Evolutionary conservation across 2,888 invertebrate genomes (phyloP), one percentile per base, ranked within the genome.

Genomic region (Volucella inanis): DNA sequence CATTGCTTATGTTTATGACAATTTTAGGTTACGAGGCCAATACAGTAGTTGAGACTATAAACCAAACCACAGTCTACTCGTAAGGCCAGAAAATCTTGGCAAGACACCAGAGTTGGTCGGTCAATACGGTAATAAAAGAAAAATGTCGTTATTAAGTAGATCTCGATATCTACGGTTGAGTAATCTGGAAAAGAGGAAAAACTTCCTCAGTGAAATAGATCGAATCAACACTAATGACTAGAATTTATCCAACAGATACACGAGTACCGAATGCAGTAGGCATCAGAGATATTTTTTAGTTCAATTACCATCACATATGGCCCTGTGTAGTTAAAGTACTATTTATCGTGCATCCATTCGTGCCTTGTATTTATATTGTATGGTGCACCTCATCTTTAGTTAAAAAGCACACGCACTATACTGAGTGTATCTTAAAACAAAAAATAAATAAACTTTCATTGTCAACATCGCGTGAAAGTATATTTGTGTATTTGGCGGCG

Each of bases 401-500:
- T 31, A 6, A 31, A 31, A 31, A 31, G 6, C 31, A 31, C 6
- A 31, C 31, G 31, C 6, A 31, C 31, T 6, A 31, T 6, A 31
- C 31, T 31, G 31, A 31, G 31, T 31, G 6, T 31, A 31, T 31
- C 31, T 31, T 31, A 31, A 6, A 6, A 31, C 0, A 31, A 6
- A 31, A 31, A 31, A 31, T 22, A 22, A 3, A 31, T 6, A 47
- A 72, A 83, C 83, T 83, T 83, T 83, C 83, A 83, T 83, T 83
- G 83, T 83, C 79, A 79, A 84, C 38, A 84, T 8, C 47, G 49
- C 68, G 75, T 71, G 84, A 84, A 84, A 84, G 84, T 80, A 65
- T 84, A 59, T 70, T 75, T 84, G 84, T 80, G 65, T 84, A 59
- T 70, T 75, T 84, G 57, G 43, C 49, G 64, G 59, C 75, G 59